These are phyloP conservation scores for Meteorus sp. DNA, from an alignment of 1,140 invertebrate species.

Conservation along the genomic window DNA sequence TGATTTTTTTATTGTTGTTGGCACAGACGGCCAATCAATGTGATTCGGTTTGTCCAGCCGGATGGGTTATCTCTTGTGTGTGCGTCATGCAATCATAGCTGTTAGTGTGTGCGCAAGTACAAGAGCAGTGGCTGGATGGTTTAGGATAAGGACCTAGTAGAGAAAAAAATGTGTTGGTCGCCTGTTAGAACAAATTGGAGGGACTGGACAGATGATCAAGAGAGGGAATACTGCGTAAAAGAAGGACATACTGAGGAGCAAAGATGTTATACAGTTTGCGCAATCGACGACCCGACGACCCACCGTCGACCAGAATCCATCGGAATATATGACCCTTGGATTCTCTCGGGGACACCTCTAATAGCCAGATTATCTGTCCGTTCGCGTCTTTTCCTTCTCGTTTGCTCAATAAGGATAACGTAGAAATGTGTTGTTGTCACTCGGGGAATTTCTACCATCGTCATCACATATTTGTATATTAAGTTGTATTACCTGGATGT, in stretches of 20 bases:
- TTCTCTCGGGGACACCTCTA: constrained; percentile 56
- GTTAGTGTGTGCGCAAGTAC: constrained; percentile 19
- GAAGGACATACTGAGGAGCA: constrained; percentile 19
- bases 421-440: too few species aligned
- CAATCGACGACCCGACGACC: constrained; percentile 40
- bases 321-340: constrained; percentile 35
- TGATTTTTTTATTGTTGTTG: constrained; percentile 21
- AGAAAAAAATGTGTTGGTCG: constrained; percentile 42
- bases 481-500: too few species aligned
- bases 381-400: constrained; percentile 40
- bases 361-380: constrained; percentile 57
- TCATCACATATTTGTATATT: too few species aligned
- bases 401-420: constrained; percentile 46
- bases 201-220: constrained; percentile 44
- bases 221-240: constrained; percentile 7
- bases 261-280: too few species aligned
- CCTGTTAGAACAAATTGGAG: constrained; percentile 59
- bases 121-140: constrained; percentile 28
- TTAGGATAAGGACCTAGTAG: constrained; percentile 47
- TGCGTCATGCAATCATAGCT: too few species aligned
- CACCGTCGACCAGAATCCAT: too few species aligned
- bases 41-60: constrained; percentile 52
- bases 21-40: constrained; percentile 51
- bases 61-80: too few species aligned
- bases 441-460: too few species aligned